Percentiles rank a stretch among this genome's conserved stretches.
phyloP scores from a whole-genome alignment of 2,113 vertebrate genomes.

The Dipodomys spectabilis region DNA sequence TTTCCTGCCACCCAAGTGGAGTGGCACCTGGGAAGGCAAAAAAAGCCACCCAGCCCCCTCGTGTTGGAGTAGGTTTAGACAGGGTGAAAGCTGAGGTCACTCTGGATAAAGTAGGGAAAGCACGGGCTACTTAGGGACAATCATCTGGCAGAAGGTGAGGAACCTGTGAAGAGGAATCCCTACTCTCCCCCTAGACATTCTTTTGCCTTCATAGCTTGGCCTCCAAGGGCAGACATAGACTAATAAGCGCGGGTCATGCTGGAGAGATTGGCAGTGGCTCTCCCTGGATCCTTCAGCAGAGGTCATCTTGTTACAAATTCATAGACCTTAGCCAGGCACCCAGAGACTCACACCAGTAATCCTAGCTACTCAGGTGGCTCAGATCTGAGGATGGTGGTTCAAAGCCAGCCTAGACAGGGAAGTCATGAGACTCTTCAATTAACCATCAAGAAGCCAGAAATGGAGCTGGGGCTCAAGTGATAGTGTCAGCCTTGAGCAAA shows the following conservation, averaged over 20 bases:
- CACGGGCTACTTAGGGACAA: background rate
- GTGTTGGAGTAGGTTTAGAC: background rate
- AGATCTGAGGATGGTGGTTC: too few species aligned
- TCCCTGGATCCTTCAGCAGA: background rate
- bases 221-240: background rate
- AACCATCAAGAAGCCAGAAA: too few species aligned
- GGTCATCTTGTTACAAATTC: background rate
- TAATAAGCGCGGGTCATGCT: accelerated
- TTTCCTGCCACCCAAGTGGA: background rate
- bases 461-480: too few species aligned
- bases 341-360: too few species aligned
- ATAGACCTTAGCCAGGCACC: too few species aligned
- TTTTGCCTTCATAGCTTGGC: background rate
- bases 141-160: background rate
- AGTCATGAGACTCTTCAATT: too few species aligned
- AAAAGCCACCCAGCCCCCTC: background rate
- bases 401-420: too few species aligned
- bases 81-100: background rate
- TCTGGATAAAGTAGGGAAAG: background rate
- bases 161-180: accelerated
- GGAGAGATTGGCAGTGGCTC: background rate
- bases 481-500: too few species aligned
- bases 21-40: background rate
- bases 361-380: too few species aligned
- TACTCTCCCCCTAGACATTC: background rate